Conservation (phyloP, 64 coral and sea anemone genomes). For the Stichodactyla mertensii region DNA sequence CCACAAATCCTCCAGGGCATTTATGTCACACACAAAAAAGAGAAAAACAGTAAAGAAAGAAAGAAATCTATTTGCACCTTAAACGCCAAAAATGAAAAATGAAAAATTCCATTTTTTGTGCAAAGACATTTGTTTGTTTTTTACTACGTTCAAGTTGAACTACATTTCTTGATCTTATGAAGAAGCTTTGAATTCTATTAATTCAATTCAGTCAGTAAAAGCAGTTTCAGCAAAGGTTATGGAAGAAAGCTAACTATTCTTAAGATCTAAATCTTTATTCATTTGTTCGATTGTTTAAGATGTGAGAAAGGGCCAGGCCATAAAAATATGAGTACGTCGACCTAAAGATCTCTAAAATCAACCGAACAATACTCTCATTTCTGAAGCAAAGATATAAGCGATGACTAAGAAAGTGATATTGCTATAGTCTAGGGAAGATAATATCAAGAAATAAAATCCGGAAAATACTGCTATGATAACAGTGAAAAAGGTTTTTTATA, state of each 20-base stretch:
- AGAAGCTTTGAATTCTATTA: neutral
- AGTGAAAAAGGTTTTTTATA: neutral
- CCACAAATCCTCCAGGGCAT: constrained; percentile 7
- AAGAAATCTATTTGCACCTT: neutral
- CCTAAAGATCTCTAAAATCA: neutral
- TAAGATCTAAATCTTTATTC: neutral
- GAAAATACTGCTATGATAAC: constrained; percentile 13
- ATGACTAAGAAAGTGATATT: constrained; percentile 15
- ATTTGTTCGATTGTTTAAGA: neutral
- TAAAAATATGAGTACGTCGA: neutral
- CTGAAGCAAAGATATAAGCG: constrained; percentile 4
- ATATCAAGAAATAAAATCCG: constrained; percentile 19
- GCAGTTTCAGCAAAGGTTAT: neutral
- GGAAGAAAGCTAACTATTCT: neutral
- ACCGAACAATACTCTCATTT: constrained; percentile 9
- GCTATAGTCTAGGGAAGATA: neutral
- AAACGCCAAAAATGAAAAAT: neutral
- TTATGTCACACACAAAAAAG: neutral
- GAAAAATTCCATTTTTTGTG: neutral
- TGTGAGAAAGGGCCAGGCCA: neutral
- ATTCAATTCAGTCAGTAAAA: neutral
- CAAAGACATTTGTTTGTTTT: neutral
- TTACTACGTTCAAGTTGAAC: neutral
- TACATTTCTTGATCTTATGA: neutral
- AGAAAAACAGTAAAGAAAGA: neutral